These are phyloP conservation scores for Cygnus atratus DNA, from an alignment of 2,113 vertebrate genomes.

Conservation along the genomic window DNA sequence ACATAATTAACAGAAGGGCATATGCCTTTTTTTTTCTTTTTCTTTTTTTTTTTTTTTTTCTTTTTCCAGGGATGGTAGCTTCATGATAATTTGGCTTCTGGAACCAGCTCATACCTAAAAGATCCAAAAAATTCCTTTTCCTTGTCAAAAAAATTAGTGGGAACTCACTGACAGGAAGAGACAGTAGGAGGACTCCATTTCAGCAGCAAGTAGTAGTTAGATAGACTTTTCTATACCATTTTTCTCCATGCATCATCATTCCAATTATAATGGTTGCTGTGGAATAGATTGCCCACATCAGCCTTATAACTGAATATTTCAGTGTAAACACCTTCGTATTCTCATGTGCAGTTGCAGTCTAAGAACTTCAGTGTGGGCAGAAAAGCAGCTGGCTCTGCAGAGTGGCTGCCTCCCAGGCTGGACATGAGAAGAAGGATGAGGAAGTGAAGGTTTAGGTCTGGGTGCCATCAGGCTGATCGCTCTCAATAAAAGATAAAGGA, in stretches of 20 bases:
- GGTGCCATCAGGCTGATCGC: neutral
- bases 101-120: neutral
- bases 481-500: neutral
- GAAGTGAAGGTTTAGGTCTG: neutral
- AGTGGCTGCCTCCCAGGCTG: neutral
- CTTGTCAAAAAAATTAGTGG: neutral
- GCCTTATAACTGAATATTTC: neutral
- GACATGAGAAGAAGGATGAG: neutral
- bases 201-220: neutral
- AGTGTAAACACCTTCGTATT: neutral
- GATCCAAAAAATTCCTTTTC: neutral
- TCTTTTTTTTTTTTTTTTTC: constrained; percentile 11
- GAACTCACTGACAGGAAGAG: neutral
- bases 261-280: neutral
- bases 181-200: neutral
- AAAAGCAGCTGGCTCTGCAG: neutral
- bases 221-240: neutral
- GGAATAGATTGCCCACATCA: neutral
- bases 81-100: neutral
- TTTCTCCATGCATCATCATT: neutral
- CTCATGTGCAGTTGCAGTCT: neutral
- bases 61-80: neutral
- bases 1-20: neutral
- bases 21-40: neutral
- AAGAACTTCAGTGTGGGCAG: neutral